phyloP scores from a whole-genome alignment of 2,797 vertebrate species.

The Salmo trutta region DNA sequence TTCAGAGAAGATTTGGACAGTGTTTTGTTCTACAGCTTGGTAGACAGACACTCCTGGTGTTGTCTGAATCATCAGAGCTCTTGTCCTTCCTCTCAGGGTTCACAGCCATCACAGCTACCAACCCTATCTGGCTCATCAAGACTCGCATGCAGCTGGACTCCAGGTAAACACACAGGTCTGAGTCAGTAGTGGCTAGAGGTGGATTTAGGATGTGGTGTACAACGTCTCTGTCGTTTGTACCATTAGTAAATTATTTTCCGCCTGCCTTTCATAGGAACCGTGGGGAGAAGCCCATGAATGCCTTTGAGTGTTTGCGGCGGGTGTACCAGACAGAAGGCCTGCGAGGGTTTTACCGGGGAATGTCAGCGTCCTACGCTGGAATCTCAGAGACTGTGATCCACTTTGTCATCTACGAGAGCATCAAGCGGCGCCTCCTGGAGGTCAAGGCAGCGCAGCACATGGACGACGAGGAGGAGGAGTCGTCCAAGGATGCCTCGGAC shows the following conservation, averaged over 20 bases:
- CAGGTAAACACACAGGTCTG: conserved; percentile 72
- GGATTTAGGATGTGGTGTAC: not conserved
- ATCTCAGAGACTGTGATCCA: conserved; percentile 99
- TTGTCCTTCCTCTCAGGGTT: conserved; percentile 83
- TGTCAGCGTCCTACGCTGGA: conserved; percentile 96
- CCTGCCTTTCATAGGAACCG: conserved; percentile 78
- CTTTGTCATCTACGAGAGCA: conserved; percentile 98
- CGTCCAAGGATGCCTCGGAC: conserved; percentile 88
- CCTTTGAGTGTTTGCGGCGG: conserved; percentile 87
- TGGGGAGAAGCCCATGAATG: conserved; percentile 90
- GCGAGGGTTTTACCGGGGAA: conserved; percentile 94
- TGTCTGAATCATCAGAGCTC: conserved; percentile 39
- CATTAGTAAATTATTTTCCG: not conserved
- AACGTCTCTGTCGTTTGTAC: not conserved
- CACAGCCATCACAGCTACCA: conserved; percentile 96
- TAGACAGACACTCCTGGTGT: conserved; percentile 43
- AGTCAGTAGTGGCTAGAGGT: not conserved
- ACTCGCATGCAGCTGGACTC: conserved; percentile 96
- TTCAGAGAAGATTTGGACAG: conserved; percentile 54
- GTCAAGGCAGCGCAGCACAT: conserved; percentile 83
- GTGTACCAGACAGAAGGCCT: conserved; percentile 91
- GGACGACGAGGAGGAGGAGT: conserved; percentile 85
- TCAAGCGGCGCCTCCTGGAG: conserved; percentile 90
- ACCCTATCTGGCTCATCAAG: conserved; percentile 99
- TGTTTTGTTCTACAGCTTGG: conserved; percentile 72